Percentiles rank a stretch among this genome's conserved stretches.
These are phyloP conservation scores for Stomorhina lunata DNA, from an alignment of 2,888 invertebrate species.

Conservation along the genomic window DNA sequence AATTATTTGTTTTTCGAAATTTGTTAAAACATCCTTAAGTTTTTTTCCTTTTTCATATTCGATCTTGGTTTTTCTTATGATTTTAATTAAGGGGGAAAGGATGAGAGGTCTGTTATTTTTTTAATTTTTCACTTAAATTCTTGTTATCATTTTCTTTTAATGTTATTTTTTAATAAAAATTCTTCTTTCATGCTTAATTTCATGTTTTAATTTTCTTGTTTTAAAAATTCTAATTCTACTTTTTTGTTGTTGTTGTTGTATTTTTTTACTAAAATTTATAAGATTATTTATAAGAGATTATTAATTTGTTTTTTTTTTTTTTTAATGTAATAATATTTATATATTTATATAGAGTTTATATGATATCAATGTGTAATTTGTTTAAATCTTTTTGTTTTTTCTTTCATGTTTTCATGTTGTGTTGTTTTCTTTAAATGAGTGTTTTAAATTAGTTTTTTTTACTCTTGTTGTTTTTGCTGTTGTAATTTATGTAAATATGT, in stretches of 20 bases:
- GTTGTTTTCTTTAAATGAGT: too few species aligned
- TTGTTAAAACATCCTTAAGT: constrained; percentile 16
- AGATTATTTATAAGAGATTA: constrained; percentile 64
- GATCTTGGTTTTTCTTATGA: constrained; percentile 16
- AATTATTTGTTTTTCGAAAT: background rate
- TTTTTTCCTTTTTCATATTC: constrained; percentile 34
- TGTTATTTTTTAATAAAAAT: constrained; percentile 37
- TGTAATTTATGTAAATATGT: constrained; percentile 18
- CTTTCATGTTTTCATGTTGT: background rate
- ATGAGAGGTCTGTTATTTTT: constrained; percentile 3
- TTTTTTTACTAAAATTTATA: constrained; percentile 49
- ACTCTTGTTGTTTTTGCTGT: background rate
- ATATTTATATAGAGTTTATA: constrained; percentile 60
- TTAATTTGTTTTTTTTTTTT: too few species aligned
- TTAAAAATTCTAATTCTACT: constrained; percentile 47
- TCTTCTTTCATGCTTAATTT: constrained; percentile 31
- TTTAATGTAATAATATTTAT: constrained; percentile 57
- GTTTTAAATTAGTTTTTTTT: background rate
- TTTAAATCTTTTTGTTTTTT: constrained; percentile 6
- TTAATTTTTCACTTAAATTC: constrained; percentile 8
- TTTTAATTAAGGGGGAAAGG: constrained; percentile 15
- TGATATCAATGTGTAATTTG: constrained; percentile 48
- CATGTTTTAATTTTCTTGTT: constrained; percentile 4
- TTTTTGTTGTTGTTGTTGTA: too few species aligned
- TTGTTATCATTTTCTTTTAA: background rate